Evolutionary conservation across 2,888 invertebrate genomes (phyloP).

Genomic region (Aphidoletes aphidimyza): DNA sequence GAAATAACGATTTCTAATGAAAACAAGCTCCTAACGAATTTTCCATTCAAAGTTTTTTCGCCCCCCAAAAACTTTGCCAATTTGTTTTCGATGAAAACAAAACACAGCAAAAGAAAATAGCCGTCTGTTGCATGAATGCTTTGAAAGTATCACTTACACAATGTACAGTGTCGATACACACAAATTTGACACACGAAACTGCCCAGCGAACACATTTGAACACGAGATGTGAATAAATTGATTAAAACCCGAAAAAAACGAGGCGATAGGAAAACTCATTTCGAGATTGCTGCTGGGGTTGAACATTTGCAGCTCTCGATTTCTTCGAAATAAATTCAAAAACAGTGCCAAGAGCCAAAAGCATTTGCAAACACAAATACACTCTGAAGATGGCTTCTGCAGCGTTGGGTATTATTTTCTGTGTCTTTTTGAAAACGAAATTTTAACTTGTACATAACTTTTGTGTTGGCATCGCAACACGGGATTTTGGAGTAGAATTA

Average conservation of each 20-base stretch:
- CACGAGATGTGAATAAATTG: not conserved
- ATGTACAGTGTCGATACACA: not conserved
- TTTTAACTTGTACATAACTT: not conserved
- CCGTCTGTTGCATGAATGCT: not conserved
- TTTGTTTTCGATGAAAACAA: not conserved
- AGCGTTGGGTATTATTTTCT: too few species aligned
- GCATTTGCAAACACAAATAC: not conserved
- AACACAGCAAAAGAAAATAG: not conserved
- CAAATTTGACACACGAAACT: not conserved
- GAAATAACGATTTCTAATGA: slow-evolving; percentile 15
- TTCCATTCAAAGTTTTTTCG: slow-evolving; percentile 40
- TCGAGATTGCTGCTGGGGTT: not conserved
- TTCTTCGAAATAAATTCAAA: not conserved
- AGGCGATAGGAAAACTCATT: not conserved
- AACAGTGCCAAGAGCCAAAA: not conserved
- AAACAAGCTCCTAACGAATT: slow-evolving; percentile 4
- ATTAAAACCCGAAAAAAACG: not conserved
- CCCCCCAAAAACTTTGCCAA: slow-evolving; percentile 4
- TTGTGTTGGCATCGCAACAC: not conserved
- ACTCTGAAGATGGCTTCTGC: not conserved
- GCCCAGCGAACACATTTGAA: not conserved
- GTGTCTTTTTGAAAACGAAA: not conserved
- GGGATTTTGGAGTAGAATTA: not conserved
- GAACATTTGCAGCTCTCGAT: not conserved
- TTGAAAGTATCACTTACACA: not conserved